Evolutionary conservation across 1,140 invertebrate genomes (phyloP).

Genomic region (Caenorhabditis brenneri): DNA sequence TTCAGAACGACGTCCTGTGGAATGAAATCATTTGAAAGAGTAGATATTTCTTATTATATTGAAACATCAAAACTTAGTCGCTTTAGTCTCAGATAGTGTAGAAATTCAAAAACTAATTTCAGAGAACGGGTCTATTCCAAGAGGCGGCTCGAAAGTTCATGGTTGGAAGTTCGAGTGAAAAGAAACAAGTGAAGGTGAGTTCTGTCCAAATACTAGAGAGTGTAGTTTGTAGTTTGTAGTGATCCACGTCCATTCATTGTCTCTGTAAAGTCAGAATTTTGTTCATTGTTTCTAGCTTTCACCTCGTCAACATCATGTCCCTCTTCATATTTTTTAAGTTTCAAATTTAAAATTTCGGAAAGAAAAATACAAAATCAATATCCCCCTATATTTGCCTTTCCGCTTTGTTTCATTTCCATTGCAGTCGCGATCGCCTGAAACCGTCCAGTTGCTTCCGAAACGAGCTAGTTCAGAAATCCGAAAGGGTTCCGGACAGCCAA

Average conservation of each 20-base stretch:
- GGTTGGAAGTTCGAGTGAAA: conserved; percentile 26
- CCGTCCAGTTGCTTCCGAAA: conserved; percentile 52
- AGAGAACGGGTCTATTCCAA: conserved; percentile 52
- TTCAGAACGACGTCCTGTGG: too few relatives aligned
- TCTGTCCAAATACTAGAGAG: not conserved
- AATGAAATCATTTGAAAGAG: not conserved
- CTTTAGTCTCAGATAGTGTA: not conserved
- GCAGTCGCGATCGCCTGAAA: conserved; percentile 44
- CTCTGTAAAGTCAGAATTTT: conserved; percentile 39
- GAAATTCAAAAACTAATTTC: conserved; percentile 9
- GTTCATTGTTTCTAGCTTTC: not conserved
- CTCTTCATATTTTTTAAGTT: not conserved
- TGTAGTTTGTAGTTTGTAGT: conserved; percentile 35
- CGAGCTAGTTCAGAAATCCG: conserved; percentile 23
- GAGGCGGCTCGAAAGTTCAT: conserved; percentile 64
- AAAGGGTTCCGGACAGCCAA: conserved; percentile 3
- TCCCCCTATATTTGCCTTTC: not conserved
- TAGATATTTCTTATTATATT: too few relatives aligned
- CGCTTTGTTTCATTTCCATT: conserved; percentile 39
- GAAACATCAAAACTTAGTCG: too few relatives aligned
- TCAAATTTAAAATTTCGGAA: too few relatives aligned
- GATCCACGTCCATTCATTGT: conserved; percentile 25
- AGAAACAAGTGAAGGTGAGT: conserved; percentile 30
- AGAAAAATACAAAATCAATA: too few relatives aligned
- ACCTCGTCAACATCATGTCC: not conserved